Conservation (phyloP, 2,797 vertebrate genomes). For the Avahi laniger region DNA sequence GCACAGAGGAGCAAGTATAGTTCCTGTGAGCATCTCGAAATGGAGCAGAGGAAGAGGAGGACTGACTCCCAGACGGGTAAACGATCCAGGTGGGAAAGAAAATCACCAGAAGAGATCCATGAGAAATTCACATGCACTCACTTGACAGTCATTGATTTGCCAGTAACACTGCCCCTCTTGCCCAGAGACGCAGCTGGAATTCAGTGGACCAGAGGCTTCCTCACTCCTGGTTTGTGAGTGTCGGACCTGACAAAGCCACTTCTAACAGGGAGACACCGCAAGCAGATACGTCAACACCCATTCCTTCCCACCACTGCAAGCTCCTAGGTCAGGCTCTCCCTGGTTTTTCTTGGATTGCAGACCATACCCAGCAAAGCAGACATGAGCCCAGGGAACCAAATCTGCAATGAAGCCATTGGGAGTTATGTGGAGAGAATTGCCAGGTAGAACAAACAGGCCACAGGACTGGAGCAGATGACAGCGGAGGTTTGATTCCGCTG, state of each 20-base stretch:
- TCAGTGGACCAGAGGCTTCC: not conserved
- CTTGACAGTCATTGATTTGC: not conserved
- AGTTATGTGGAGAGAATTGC: slow-evolving; percentile 15
- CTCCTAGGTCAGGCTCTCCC: not conserved
- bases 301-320: not conserved
- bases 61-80: not conserved
- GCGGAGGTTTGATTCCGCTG: slow-evolving; percentile 11
- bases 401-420: not conserved
- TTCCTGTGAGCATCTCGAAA: not conserved
- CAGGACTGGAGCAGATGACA: fast-evolving
- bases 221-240: not conserved
- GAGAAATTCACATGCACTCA: not conserved
- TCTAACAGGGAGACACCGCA: not conserved
- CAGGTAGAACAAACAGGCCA: slow-evolving; percentile 42
- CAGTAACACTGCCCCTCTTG: not conserved
- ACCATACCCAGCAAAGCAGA: not conserved
- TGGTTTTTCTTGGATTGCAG: not conserved
- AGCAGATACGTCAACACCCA: not conserved
- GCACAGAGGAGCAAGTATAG: not conserved
- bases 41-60: not conserved
- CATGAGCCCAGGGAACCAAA: not conserved
- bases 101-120: not conserved
- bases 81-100: not conserved
- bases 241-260: not conserved
- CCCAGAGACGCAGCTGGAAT: not conserved